Percentiles rank a stretch among this genome's conserved stretches.
Conservation (phyloP, 2,113 vertebrate genomes). For the Mus musculus region GRCm39 chr2:42495001-42495500, state of each 20-base stretch:
- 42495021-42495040: constrained; percentile 66
- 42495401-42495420: not conserved
- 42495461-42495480: not conserved
- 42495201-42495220: constrained; percentile 43
- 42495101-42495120: constrained; percentile 80
- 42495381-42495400: not conserved
- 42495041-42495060: constrained; percentile 79
- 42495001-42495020: constrained; percentile 70
- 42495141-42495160: constrained; percentile 83
- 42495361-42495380: not conserved
- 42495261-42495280: constrained; percentile 38
- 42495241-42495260: constrained; percentile 34
- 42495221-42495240: constrained; percentile 32
- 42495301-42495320: not conserved
- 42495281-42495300: constrained; percentile 55
- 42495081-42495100: constrained; percentile 85
- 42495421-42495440: not conserved
- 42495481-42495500: not conserved
- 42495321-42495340: constrained; percentile 9
- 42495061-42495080: constrained; percentile 86
- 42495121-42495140: constrained; percentile 85
- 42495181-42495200: constrained; percentile 77
- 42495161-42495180: constrained; percentile 85
- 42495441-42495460: not conserved
- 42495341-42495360: not conserved